Evolutionary conservation across 1,140 invertebrate species (phyloP).

Genomic region (Trichonephila clavipes): DNA sequence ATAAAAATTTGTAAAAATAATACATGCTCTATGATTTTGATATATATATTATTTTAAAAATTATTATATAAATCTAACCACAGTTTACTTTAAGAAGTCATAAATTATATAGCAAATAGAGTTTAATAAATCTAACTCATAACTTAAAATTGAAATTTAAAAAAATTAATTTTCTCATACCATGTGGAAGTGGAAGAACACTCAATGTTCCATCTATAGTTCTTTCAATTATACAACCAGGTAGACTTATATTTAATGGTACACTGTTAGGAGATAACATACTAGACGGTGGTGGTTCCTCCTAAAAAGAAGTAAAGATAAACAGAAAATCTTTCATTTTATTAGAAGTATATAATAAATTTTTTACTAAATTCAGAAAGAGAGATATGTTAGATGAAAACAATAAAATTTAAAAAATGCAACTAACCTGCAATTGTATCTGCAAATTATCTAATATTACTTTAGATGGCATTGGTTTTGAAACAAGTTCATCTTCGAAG

Average conservation of each 20-base stretch:
- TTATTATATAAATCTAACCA: too few species aligned
- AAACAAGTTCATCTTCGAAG: conserved; percentile 72
- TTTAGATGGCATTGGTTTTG: conserved; percentile 73
- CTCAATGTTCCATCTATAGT: conserved; percentile 71
- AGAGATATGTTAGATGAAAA: not conserved
- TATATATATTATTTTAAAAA: too few species aligned
- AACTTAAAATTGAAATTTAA: too few species aligned
- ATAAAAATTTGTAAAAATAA: too few species aligned
- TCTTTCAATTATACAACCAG: conserved; percentile 74
- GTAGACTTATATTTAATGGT: conserved; percentile 71
- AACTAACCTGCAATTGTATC: conserved; percentile 71
- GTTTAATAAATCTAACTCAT: too few species aligned
- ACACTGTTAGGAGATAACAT: conserved; percentile 54
- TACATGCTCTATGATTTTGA: too few species aligned
- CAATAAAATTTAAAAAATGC: not conserved
- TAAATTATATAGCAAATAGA: too few species aligned
- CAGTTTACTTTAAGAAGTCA: too few species aligned
- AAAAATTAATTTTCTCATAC: not conserved
- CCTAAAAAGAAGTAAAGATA: conserved; percentile 30
- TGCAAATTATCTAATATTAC: conserved; percentile 72
- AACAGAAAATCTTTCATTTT: not conserved
- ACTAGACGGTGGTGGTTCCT: conserved; percentile 52
- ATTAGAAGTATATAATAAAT: not conserved
- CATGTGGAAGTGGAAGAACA: conserved; percentile 72
- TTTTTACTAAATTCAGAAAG: not conserved